A percentile compares a stretch with the other conserved stretches of the same genome.
phyloP scores from a whole-genome alignment of 1,140 invertebrate genomes.

The Planococcus citri region DNA sequence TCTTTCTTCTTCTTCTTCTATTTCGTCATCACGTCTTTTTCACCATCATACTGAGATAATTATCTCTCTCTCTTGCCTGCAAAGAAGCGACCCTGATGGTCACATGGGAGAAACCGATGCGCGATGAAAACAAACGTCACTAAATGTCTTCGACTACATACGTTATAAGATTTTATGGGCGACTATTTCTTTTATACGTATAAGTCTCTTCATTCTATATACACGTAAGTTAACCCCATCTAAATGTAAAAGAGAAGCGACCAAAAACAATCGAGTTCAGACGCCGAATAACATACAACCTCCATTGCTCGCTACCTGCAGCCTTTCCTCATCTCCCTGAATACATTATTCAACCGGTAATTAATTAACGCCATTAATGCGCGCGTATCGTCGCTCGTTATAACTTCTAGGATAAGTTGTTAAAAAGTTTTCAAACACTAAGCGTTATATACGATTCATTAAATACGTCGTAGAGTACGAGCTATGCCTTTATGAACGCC shows the following conservation, averaged over 20 bases:
- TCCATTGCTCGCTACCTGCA: no score
- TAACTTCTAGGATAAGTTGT: background rate
- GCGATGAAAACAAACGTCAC: background rate
- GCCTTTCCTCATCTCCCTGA: no score
- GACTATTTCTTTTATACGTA: background rate
- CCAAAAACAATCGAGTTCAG: background rate
- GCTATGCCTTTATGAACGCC: no score
- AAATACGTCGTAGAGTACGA: background rate
- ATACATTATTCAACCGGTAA: conserved; percentile 3
- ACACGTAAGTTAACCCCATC: no score
- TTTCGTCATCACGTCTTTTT: no score
- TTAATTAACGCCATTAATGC: background rate
- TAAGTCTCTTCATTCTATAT: no score
- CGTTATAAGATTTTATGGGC: background rate
- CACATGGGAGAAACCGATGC: conserved; percentile 3
- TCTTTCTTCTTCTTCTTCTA: no score
- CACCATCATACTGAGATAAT: background rate
- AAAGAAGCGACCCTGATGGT: background rate
- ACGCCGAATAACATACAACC: background rate
- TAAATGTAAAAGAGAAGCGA: background rate
- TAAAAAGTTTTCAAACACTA: background rate
- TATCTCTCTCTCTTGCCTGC: no score
- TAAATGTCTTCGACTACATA: background rate
- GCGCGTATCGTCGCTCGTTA: conserved; percentile 5
- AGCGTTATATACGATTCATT: conserved; percentile 7